These are phyloP conservation scores for Urophycis tenuis DNA, from an alignment of 2,797 vertebrate species.

Conservation along the genomic window DNA sequence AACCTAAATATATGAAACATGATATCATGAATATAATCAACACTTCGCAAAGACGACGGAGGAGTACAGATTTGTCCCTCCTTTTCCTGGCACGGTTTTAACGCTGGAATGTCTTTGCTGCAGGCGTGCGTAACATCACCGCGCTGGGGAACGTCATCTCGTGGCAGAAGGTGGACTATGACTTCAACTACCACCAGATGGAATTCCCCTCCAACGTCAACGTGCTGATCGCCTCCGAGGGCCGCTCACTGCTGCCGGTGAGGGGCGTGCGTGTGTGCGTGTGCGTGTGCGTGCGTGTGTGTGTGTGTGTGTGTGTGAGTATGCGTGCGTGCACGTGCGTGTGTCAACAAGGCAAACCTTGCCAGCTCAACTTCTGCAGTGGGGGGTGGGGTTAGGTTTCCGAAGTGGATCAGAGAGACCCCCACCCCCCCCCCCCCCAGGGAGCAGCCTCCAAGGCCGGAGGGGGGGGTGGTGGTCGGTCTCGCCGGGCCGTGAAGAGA, in stretches of 20 bases:
- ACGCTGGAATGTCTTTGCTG: conserved; percentile 22
- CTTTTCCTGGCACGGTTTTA: background rate
- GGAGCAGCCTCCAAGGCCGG: conserved; percentile 32
- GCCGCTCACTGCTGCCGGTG: conserved; percentile 91
- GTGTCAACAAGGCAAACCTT: background rate
- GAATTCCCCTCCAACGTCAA: conserved; percentile 99
- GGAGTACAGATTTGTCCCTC: background rate
- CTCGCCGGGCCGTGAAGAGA: conserved; percentile 50
- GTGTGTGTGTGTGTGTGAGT: no score
- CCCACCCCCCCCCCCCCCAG: conserved; percentile 27
- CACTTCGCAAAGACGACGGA: background rate
- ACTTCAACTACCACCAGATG: conserved; percentile 99
- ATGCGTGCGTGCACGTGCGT: no score
- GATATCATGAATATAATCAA: background rate
- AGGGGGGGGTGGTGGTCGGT: conserved; percentile 18
- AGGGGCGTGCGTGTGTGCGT: conserved; percentile 30
- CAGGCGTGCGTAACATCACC: conserved; percentile 90
- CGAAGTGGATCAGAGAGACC: background rate
- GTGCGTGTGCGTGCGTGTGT: no score
- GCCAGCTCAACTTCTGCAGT: background rate
- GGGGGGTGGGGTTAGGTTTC: background rate
- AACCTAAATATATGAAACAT: background rate
- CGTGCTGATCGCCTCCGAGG: conserved; percentile 88
- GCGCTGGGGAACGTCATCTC: conserved; percentile 93
- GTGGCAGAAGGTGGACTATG: conserved; percentile 99